A percentile compares a stretch with the other conserved stretches of the same genome.
These are phyloP conservation scores for Agriopis aurantiaria DNA, from an alignment of 2,888 invertebrate genomes.

Conservation along the genomic window DNA sequence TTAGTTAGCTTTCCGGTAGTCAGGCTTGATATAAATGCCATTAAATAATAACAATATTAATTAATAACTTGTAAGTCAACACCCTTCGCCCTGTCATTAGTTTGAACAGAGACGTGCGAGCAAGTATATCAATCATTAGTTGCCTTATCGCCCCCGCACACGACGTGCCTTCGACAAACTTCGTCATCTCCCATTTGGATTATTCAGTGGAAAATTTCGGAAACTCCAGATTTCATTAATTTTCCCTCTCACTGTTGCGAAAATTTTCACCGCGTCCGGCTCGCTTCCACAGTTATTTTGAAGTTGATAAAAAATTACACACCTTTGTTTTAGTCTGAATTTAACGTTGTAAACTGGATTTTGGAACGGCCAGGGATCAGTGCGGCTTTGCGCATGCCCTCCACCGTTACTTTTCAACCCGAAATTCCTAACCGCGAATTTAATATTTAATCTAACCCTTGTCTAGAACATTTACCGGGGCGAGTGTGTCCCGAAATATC, in stretches of 20 bases:
- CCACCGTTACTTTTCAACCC: slow-evolving; percentile 78
- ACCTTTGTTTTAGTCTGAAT: slow-evolving; percentile 74
- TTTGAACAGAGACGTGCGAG: slow-evolving; percentile 78
- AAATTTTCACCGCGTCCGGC: slow-evolving; percentile 51
- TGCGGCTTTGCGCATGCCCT: slow-evolving; percentile 69
- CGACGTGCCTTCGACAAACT: slow-evolving; percentile 70
- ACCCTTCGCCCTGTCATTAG: slow-evolving; percentile 83
- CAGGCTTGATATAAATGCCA: slow-evolving; percentile 28
- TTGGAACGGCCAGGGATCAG: slow-evolving; percentile 66
- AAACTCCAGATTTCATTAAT: slow-evolving; percentile 59
- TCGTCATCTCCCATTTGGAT: slow-evolving; percentile 65
- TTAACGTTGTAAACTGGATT: slow-evolving; percentile 73
- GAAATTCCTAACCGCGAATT: slow-evolving; percentile 84
- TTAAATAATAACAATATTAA: slow-evolving; percentile 81
- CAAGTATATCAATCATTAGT: slow-evolving; percentile 84
- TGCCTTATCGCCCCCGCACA: slow-evolving; percentile 76
- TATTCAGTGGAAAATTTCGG: slow-evolving; percentile 60
- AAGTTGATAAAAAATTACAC: slow-evolving; percentile 72
- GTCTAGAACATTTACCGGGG: slow-evolving; percentile 83
- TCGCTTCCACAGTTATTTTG: slow-evolving; percentile 56
- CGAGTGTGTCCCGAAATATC: slow-evolving; percentile 75
- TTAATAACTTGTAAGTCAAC: slow-evolving; percentile 85
- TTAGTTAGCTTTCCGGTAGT: slow-evolving; percentile 9
- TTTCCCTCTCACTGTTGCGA: slow-evolving; percentile 48
- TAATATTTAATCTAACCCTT: slow-evolving; percentile 86